Percentiles rank a stretch among this genome's conserved stretches.
Evolutionary conservation across 2,113 vertebrate genomes (phyloP).

Genomic region (Ciconia stormi): DNA sequence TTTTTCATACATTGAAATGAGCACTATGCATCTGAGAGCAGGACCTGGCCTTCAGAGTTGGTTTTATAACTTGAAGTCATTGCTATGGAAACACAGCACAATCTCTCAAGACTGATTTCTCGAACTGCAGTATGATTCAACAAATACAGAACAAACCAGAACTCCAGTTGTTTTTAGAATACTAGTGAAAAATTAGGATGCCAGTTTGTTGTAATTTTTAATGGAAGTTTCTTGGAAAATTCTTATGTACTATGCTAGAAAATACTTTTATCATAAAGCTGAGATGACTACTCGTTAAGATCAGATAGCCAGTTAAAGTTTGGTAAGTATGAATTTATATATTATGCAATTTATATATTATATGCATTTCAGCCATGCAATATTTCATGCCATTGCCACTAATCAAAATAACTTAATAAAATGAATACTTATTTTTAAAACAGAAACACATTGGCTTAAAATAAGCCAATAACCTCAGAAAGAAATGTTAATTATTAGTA

Average conservation of each 20-base stretch:
- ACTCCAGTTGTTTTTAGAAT: background rate
- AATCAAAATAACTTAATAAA: background rate
- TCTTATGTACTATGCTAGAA: background rate
- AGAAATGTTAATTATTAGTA: background rate
- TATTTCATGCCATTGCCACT: background rate
- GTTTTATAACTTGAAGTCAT: conserved; percentile 58
- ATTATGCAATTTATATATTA: background rate
- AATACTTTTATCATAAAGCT: background rate
- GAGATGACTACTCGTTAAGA: background rate
- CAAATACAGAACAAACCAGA: conserved; percentile 8
- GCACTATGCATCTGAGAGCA: background rate
- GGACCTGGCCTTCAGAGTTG: conserved; percentile 38
- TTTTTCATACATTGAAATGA: background rate
- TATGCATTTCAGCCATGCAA: background rate
- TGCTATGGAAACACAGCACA: conserved; percentile 69
- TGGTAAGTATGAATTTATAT: background rate
- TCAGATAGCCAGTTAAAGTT: background rate
- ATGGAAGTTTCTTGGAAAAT: background rate
- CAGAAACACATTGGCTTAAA: background rate
- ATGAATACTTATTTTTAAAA: background rate
- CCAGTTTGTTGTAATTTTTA: background rate
- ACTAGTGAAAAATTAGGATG: background rate
- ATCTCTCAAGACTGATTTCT: conserved; percentile 56
- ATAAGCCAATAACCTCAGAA: background rate
- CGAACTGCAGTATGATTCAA: conserved; percentile 8